phyloP scores from a whole-genome alignment of 2,113 vertebrate species.

The Potamarius usumacintae region DNA sequence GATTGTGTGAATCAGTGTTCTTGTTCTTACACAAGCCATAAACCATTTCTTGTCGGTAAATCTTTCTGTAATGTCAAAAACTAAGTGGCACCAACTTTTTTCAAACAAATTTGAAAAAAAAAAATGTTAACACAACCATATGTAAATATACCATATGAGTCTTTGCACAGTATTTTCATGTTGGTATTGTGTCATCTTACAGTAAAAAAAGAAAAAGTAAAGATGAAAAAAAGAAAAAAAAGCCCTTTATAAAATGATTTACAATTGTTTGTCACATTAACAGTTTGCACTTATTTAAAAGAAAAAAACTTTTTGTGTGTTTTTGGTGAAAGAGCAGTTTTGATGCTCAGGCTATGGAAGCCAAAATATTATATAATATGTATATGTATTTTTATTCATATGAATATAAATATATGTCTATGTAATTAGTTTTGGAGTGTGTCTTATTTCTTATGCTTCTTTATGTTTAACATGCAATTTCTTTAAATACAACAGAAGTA shows the following conservation, averaged over 20 bases:
- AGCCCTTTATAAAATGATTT: conserved; percentile 74
- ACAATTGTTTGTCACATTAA: conserved; percentile 77
- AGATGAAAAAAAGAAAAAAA: conserved; percentile 59
- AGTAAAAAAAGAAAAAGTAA: conserved; percentile 57
- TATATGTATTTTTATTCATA: conserved; percentile 82
- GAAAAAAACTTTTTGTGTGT: conserved; percentile 69
- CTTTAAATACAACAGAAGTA: not conserved
- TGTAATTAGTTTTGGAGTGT: conserved; percentile 68
- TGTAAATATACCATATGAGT: conserved; percentile 70
- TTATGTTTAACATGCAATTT: not conserved
- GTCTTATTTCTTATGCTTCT: conserved; percentile 20
- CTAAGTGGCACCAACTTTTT: conserved; percentile 66
- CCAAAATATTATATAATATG: conserved; percentile 77
- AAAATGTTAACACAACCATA: conserved; percentile 44
- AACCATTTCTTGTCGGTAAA: conserved; percentile 59
- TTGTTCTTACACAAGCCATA: conserved; percentile 58
- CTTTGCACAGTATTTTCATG: conserved; percentile 77
- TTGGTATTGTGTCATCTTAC: conserved; percentile 73
- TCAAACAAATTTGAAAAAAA: conserved; percentile 29
- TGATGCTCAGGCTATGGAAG: conserved; percentile 64
- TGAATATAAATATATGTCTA: conserved; percentile 83
- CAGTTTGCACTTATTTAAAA: conserved; percentile 84
- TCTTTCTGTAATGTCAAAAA: conserved; percentile 57
- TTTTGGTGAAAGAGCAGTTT: conserved; percentile 70
- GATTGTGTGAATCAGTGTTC: conserved; percentile 20